Conservation (phyloP, 2,113 vertebrate species). For the Bombycilla garrulus region DNA sequence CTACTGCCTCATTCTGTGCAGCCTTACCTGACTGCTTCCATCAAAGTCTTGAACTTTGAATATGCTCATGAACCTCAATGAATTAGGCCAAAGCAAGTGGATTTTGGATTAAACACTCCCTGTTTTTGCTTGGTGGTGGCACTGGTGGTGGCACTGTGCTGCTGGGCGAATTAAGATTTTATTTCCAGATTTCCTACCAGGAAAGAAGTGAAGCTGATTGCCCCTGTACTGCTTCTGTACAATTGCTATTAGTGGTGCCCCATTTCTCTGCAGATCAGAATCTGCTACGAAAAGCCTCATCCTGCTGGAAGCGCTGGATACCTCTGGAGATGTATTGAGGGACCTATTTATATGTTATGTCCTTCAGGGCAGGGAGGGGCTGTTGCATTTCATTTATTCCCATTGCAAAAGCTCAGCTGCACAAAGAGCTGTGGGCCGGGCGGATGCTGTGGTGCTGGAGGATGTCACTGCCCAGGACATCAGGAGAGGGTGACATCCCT, state of each 20-base stretch:
- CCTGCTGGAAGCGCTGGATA: not conserved
- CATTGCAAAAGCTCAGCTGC: fast-evolving
- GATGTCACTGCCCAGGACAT: fast-evolving
- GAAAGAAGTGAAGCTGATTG: not conserved
- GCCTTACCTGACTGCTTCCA: not conserved
- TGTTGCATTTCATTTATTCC: fast-evolving
- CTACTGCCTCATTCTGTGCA: not conserved
- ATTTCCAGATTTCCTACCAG: not conserved
- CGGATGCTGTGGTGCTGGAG: not conserved
- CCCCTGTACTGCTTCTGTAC: not conserved
- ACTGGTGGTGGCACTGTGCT: not conserved
- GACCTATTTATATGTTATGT: not conserved
- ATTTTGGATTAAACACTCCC: not conserved
- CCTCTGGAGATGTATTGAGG: not conserved
- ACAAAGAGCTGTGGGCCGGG: not conserved
- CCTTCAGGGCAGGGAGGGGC: not conserved
- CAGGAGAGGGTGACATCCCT: fast-evolving
- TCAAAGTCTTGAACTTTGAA: not conserved
- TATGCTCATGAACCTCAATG: not conserved
- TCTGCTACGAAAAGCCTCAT: not conserved
- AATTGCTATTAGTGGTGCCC: not conserved
- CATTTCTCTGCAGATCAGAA: not conserved
- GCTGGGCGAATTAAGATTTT: not conserved
- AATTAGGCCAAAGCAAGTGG: not conserved
- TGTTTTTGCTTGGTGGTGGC: not conserved